phyloP scores from a whole-genome alignment of 1,140 invertebrate species.

The Acromyrmex charruanus region DNA sequence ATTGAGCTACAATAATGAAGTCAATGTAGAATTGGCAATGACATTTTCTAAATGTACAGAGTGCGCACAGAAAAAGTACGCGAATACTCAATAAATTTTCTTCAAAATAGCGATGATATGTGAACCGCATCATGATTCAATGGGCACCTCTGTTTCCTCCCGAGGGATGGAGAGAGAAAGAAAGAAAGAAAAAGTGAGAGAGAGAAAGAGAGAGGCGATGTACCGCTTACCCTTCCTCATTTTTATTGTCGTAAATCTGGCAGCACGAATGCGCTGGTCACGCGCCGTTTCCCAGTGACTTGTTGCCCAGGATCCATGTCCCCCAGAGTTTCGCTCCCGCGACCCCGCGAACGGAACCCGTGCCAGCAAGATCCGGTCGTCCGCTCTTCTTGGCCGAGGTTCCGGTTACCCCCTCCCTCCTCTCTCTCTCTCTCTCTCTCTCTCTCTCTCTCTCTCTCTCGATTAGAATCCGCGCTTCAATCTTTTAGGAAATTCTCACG shows the following conservation, averaged over 20 bases:
- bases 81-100: conserved; percentile 1
- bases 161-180: conserved; percentile 1
- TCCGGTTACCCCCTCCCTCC: conserved; percentile 18
- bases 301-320: conserved; percentile 78
- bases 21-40: neutral
- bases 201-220: neutral
- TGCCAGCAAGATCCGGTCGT: conserved; percentile 71
- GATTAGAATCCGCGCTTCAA: conserved; percentile 10
- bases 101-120: neutral
- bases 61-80: neutral
- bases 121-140: conserved; percentile 1
- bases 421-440: neutral
- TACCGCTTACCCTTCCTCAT: conserved; percentile 52
- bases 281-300: conserved; percentile 78
- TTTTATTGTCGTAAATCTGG: conserved; percentile 73
- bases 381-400: conserved; percentile 49
- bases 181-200: no score
- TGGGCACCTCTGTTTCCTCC: neutral
- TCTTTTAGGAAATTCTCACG: conserved; percentile 45
- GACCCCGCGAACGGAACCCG: conserved; percentile 52
- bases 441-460: neutral
- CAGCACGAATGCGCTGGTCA: conserved; percentile 66
- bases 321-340: conserved; percentile 58
- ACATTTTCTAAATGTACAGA: neutral
- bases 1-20: neutral